Base-by-base conservation (phyloP, 2,888 invertebrate genomes). In the Balanococcus diminutus region DNA sequence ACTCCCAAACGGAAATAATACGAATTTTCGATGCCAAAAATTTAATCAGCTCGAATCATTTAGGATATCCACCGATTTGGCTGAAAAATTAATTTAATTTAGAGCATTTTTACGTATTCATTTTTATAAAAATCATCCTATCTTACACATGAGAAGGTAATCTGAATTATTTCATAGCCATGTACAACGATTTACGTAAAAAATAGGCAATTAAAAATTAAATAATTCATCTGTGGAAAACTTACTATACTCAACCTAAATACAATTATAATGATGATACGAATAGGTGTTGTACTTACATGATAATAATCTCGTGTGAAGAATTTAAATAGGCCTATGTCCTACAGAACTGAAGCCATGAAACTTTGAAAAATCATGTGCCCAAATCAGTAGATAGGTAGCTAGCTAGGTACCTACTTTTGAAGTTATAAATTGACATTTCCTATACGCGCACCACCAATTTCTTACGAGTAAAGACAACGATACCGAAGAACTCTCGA, bases 1-100 rank as follows among this genome's bases (percentile, higher is more conserved):
- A n/a, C 72, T 72, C 28, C 31, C 16, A 36, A 79, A 79, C 75
- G 75, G 75, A 79, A 79, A 79, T 36, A 9, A 36, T 28, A 25
- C 32, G 19, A 79, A 19, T 8, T 36, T 36, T 79, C 67, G 67
- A 14, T 16, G 19, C n/a, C 36, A 8, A 36, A 36, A 36, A 36
- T 36, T 5, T 36, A 5, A 36, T n/a, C n/a, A 46, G n/a, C 3
- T 46, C 9, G 42, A 14, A n/a, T 0, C 4, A 46, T n/a, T 16
- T 46, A 22, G 22, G 6, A 22, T 22, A 56, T 56, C 56, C 56
- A 22, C 0, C 19, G 0, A 8, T 8, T 6, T 14, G 8, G 5
- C 56, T 56, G 22, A 56, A 56, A 51, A 56, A 56, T 36, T 56
- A 22, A 56, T 9, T 22, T 22, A 8, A 56, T 56, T 56, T 11